Conservation (phyloP, 2,113 vertebrate species). For the Platanista minor region DNA sequence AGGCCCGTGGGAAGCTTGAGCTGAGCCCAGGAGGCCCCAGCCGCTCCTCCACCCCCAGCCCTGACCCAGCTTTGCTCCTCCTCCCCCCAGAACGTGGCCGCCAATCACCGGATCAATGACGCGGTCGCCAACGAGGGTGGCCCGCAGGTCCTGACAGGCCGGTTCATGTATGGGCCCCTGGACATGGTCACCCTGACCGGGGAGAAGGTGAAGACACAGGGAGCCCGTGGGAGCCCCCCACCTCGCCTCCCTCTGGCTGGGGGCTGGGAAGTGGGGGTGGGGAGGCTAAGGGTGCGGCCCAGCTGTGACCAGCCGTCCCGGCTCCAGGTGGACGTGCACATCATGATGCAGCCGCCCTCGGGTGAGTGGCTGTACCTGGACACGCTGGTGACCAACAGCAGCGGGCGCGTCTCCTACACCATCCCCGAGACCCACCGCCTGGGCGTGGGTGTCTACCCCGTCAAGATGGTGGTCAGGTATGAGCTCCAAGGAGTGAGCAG, state of each 20-base stretch:
- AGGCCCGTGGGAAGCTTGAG: background rate
- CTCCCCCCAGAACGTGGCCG: conserved; percentile 91
- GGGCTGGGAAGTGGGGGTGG: fast-evolving
- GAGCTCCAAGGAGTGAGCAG: fast-evolving
- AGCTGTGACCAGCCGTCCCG: background rate
- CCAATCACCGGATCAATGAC: conserved; percentile 96
- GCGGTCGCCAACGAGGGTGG: conserved; percentile 92
- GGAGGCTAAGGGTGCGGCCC: fast-evolving
- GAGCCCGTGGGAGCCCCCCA: fast-evolving
- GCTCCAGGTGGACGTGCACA: conserved; percentile 94
- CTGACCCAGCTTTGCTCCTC: background rate
- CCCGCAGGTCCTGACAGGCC: conserved; percentile 88
- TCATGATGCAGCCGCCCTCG: conserved; percentile 96
- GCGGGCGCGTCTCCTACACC: conserved; percentile 91
- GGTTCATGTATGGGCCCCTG: conserved; percentile 97
- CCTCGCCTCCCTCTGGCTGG: background rate
- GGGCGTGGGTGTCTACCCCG: conserved; percentile 93
- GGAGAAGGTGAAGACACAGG: conserved; percentile 88
- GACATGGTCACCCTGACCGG: conserved; percentile 99
- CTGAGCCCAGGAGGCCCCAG: background rate
- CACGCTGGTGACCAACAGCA: conserved; percentile 96
- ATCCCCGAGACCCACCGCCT: conserved; percentile 89
- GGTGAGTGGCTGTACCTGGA: conserved; percentile 96
- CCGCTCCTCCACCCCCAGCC: background rate
- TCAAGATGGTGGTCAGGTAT: conserved; percentile 99